Evolutionary conservation across 2,113 vertebrate genomes (phyloP).

Genomic region (Macrotus californicus): DNA sequence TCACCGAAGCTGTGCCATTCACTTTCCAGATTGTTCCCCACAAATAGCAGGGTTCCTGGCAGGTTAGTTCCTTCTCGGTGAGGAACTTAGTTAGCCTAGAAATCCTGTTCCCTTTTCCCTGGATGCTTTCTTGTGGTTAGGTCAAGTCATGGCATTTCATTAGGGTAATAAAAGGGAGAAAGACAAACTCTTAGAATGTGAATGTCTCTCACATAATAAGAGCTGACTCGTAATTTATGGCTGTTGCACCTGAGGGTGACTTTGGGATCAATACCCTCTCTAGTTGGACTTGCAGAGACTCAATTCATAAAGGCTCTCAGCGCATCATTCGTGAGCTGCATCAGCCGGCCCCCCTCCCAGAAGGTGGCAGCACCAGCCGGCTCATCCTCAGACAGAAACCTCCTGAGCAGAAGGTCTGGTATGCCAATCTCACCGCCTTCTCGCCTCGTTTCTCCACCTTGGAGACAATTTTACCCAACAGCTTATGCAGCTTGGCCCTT

Average conservation of each 20-base stretch:
- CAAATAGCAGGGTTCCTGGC: neutral
- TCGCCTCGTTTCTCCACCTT: neutral
- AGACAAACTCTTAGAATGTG: conserved; percentile 43
- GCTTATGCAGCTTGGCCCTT: neutral
- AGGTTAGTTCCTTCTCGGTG: neutral
- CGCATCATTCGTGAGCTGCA: neutral
- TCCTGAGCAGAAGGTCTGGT: neutral
- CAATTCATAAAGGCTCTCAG: conserved; percentile 49
- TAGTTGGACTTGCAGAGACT: conserved; percentile 64
- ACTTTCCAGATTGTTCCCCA: neutral
- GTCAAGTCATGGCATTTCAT: conserved; percentile 61
- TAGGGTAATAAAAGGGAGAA: conserved; percentile 52
- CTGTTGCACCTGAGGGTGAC: conserved; percentile 49
- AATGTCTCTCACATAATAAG: conserved; percentile 71
- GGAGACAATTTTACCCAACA: neutral
- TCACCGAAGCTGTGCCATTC: accelerated
- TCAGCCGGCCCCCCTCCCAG: neutral
- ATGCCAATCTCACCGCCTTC: neutral
- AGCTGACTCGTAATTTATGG: conserved; percentile 70
- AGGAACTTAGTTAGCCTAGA: conserved; percentile 26
- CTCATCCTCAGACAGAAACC: neutral
- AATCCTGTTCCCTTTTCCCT: conserved; percentile 47
- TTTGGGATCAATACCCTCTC: conserved; percentile 70
- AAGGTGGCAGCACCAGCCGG: accelerated
- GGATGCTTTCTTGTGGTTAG: conserved; percentile 36